Evolutionary conservation across 2,797 vertebrate genomes (phyloP), one percentile per base, ranked within the genome.

Genomic region (Halcyon chelicuti): DNA sequence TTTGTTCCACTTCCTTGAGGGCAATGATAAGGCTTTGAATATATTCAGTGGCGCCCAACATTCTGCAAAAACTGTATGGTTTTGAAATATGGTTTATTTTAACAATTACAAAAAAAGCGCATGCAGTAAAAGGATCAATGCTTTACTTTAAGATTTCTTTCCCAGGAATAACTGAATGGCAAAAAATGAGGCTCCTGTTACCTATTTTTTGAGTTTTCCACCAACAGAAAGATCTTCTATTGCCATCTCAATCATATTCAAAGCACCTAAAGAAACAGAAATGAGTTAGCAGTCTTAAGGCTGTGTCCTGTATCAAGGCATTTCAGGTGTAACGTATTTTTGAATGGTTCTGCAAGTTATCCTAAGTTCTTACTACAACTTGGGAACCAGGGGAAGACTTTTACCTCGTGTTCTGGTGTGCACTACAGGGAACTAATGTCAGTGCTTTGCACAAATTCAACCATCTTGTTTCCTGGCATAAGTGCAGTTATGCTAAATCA

Each of bases 31-130:
- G 42, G 46, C 54, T 94, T 19, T 10, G 33, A 66, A 88, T 47
- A 33, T 11, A 74, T 63, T 92, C 73, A 77, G 1, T 13, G 54
- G 33, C 77, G 37, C 20, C 60, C 66, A 92, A 33, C 20, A 11
- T 77, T 75, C 47, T 66, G 78, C 40, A 70, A 78, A 86, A 86
- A 39, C 66, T 63, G 57, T 55, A 17, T 75, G 37, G 2, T 81
- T 96, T 92, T 83, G 81, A 94, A 86, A 67, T 35, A 68, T 12
- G 2, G 13, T 84, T 93, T 94, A 87, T 94, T 86, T 88, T 73
- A 86, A 72, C 44, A 88, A 33, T 33, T 71, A 68, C 14, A 81
- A 78, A 70, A 77, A 66, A 77, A 72, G 20, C 6, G 20, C 6
- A 33, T 1, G 4, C 23, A 44, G 35, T 47, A 31, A 52, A 91